phyloP scores from a whole-genome alignment of 2,888 invertebrate genomes.

The Cyaniris semiargus region DNA sequence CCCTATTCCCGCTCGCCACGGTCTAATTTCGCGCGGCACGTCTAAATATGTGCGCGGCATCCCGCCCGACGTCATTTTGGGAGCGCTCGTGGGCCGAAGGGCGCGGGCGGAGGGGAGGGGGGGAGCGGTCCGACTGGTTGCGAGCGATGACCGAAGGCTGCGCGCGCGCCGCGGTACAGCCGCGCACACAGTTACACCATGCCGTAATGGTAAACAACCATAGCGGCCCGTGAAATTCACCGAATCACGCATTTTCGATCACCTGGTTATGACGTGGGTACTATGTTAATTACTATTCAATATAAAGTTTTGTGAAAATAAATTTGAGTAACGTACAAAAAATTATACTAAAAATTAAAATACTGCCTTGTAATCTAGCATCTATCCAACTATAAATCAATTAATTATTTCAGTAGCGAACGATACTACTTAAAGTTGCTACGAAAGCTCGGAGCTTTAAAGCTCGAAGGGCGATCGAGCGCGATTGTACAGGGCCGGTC shows the following conservation, averaged over 20 bases:
- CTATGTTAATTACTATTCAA: not conserved
- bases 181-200: constrained; percentile 45
- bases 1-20: constrained; percentile 54
- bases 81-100: constrained; percentile 54
- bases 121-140: constrained; percentile 75
- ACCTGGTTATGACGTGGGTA: not conserved
- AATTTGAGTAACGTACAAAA: not conserved
- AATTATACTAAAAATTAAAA: not conserved
- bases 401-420: not conserved
- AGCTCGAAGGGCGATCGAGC: constrained; percentile 54
- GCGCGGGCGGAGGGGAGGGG: constrained; percentile 39
- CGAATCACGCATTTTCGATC: not conserved
- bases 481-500: constrained; percentile 71
- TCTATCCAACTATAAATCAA: not conserved
- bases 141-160: constrained; percentile 79
- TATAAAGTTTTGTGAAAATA: not conserved
- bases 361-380: not conserved
- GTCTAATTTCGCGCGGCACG: constrained; percentile 56
- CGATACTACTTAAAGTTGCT: not conserved
- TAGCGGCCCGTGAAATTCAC: constrained; percentile 5
- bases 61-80: constrained; percentile 51
- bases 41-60: constrained; percentile 70
- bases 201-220: constrained; percentile 35
- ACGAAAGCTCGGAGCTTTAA: constrained; percentile 25
- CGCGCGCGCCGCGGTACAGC: constrained; percentile 62